These are phyloP conservation scores for Chloropsis hardwickii DNA, from an alignment of 2,113 vertebrate species.

Conservation along the genomic window DNA sequence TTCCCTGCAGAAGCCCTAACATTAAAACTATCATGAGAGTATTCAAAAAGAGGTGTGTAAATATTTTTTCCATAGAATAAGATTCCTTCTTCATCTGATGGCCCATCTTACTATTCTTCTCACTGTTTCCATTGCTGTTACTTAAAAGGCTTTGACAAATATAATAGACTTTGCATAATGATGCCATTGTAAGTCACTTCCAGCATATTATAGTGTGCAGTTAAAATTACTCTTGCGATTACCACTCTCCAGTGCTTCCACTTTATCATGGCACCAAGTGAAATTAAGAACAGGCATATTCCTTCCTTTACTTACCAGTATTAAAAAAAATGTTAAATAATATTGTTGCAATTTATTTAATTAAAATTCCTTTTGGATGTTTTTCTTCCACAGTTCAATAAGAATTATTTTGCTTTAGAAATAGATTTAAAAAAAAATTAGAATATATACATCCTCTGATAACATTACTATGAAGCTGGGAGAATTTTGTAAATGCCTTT, in stretches of 20 bases:
- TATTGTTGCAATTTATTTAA: neutral
- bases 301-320: neutral
- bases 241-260: neutral
- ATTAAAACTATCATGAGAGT: neutral
- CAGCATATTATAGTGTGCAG: neutral
- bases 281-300: neutral
- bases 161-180: constrained; percentile 16
- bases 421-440: neutral
- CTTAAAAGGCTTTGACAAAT: constrained; percentile 51
- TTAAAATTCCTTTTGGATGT: neutral
- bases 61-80: neutral
- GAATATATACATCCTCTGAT: neutral
- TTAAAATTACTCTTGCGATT: constrained; percentile 6
- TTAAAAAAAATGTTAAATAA: neutral
- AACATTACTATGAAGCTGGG: neutral
- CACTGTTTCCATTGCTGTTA: constrained; percentile 14
- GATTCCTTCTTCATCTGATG: neutral
- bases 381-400: neutral
- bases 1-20: neutral
- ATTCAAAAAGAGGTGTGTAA: neutral
- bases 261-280: constrained; percentile 23
- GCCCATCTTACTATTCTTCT: neutral
- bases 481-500: neutral
- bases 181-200: constrained; percentile 37
- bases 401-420: neutral